These are phyloP conservation scores for Drymodes brunneopygia DNA, from an alignment of 2,113 vertebrate species.

Conservation along the genomic window DNA sequence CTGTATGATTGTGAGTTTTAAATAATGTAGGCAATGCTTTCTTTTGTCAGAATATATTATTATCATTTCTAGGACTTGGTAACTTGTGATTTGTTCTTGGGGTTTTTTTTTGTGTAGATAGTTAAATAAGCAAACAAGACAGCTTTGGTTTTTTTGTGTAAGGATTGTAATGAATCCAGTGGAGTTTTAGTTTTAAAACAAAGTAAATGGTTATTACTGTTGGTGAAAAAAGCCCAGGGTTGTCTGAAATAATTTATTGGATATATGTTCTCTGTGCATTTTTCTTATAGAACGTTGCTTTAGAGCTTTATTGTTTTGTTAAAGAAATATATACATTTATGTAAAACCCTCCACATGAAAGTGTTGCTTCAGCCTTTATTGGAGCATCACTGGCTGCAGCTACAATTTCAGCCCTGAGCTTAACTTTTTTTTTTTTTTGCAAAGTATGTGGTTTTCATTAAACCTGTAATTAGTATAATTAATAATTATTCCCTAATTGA, in stretches of 20 bases:
- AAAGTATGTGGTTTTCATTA: conserved; percentile 60
- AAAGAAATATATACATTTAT: neutral
- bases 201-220: neutral
- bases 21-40: neutral
- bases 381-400: neutral
- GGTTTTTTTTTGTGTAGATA: neutral
- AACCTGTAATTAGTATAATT: conserved; percentile 76
- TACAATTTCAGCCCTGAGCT: conserved; percentile 49
- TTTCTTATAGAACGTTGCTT: neutral
- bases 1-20: neutral
- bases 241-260: neutral
- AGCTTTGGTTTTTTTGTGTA: neutral
- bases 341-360: conserved; percentile 1
- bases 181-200: neutral
- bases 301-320: neutral
- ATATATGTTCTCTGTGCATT: neutral
- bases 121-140: neutral
- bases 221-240: neutral
- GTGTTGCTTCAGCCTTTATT: conserved; percentile 9
- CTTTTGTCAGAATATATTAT: neutral
- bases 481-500: conserved; percentile 79
- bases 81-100: neutral
- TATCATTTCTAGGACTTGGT: neutral
- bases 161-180: neutral
- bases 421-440: conserved; percentile 42